Evolutionary conservation across 2,888 invertebrate species (phyloP).

Genomic region (Gari tellinella): DNA sequence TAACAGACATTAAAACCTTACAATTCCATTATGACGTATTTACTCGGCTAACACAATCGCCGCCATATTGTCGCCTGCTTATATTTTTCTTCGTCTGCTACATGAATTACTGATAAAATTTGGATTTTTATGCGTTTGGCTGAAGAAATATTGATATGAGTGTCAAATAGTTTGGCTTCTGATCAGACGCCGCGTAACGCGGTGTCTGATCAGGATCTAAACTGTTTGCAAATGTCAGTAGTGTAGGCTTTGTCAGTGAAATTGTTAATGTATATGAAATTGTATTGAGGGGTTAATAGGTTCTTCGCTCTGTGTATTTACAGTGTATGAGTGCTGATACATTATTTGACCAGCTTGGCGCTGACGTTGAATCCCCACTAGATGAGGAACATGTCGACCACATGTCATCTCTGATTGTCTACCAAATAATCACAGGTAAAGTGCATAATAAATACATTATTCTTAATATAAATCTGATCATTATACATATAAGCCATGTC

Average conservation of each 20-base stretch:
- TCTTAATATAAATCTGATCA: too few relatives aligned
- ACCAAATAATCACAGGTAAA: constrained; percentile 62
- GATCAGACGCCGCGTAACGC: too few relatives aligned
- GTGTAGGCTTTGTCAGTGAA: background rate
- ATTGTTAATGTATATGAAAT: background rate
- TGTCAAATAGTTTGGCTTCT: too few relatives aligned
- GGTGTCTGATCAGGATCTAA: too few relatives aligned
- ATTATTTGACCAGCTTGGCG: constrained; percentile 54
- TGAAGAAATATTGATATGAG: too few relatives aligned
- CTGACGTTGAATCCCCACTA: constrained; percentile 38
- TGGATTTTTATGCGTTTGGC: too few relatives aligned
- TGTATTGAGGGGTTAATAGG: background rate
- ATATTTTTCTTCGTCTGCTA: background rate
- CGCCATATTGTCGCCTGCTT: background rate
- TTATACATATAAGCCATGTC: too few relatives aligned
- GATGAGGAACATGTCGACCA: constrained; percentile 36
- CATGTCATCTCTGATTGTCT: constrained; percentile 59
- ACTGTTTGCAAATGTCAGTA: too few relatives aligned
- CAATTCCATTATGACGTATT: too few relatives aligned
- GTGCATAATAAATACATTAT: too few relatives aligned
- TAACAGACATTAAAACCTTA: too few relatives aligned
- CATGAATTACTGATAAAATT: background rate
- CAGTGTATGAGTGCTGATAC: constrained; percentile 62
- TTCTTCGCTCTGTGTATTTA: constrained; percentile 15
- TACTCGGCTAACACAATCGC: too few relatives aligned